These are phyloP conservation scores for Calliphora vomitoria DNA, from an alignment of 2,888 invertebrate genomes.

Conservation along the genomic window DNA sequence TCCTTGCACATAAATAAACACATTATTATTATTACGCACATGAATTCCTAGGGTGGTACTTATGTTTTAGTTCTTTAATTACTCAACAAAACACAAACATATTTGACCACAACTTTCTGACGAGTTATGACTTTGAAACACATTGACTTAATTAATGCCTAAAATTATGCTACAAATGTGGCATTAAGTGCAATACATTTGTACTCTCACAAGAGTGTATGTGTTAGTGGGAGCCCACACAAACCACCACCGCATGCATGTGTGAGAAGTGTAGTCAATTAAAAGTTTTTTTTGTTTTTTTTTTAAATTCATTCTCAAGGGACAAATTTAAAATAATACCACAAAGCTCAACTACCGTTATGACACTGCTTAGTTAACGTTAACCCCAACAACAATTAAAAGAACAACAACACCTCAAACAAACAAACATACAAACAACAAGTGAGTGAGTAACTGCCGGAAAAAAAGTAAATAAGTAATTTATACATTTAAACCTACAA, in stretches of 20 bases:
- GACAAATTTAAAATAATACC: slow-evolving; percentile 48
- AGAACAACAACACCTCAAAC: background rate
- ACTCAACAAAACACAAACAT: background rate
- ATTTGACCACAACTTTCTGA: background rate
- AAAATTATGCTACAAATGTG: slow-evolving; percentile 12
- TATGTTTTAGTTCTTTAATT: background rate
- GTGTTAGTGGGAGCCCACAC: too few relatives aligned
- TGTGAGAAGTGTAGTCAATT: slow-evolving; percentile 25
- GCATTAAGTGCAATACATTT: slow-evolving; percentile 11
- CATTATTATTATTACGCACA: too few relatives aligned
- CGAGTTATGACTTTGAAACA: background rate
- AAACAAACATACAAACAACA: background rate
- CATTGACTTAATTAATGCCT: background rate
- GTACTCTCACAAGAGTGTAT: background rate
- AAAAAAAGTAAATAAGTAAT: slow-evolving; percentile 23
- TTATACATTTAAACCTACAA: slow-evolving; percentile 37
- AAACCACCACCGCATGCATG: background rate
- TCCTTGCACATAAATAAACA: background rate
- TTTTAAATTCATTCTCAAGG: slow-evolving; percentile 13
- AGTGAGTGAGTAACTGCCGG: background rate
- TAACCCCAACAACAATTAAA: slow-evolving; percentile 11
- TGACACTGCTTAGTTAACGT: slow-evolving; percentile 15
- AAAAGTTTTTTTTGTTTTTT: slow-evolving; percentile 32
- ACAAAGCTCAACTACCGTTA: slow-evolving; percentile 16
- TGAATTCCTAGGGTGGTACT: too few relatives aligned